Base-by-base conservation (phyloP, 64 coral and sea anemone species). In the Anthopleura sola region DNA sequence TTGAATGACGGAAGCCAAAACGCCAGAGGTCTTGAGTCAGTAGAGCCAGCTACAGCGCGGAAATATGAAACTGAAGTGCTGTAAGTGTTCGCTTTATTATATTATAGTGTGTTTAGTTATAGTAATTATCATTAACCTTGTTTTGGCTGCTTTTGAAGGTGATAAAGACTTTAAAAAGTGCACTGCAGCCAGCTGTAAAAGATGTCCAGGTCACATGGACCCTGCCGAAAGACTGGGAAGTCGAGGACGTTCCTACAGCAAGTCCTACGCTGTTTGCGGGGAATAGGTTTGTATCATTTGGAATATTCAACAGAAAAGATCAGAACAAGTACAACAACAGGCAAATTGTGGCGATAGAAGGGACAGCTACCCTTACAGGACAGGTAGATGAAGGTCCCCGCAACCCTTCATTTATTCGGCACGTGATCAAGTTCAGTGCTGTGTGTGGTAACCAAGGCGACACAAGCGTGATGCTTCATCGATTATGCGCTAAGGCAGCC, bases 101-200 rank as follows among this genome's bases (percentile, higher is more conserved):
- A n/a, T n/a, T n/a, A n/a, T n/a, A n/a, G 4, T 44, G 40, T 2
- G 40, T 44, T 44, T 44, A 44, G 0, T 44, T 3, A 44, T 44
- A 44, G 7, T 3, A 44, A 44, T 44, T 7, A 44, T 44, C 7
- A 44, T 44, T 44, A 44, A 17, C 14, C 16, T 13, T 53, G 17
- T 75, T 20, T 33, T 29, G 71, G 71, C 13, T 53, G 50, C 11
- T 71, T 34, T 71, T 46, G 15, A 47, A 89, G 92, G 92, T 93
- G 23, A 89, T 93, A 37, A 93, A 86, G 64, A 86, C 92, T 33
- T 66, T 93, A 60, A 88, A 89, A 56, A 51, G 38, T 15, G 83
- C 92, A 17, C 49, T 93, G 6, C 92, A 93, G 60, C 87, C 92
- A 49, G 83, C 51, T 17, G 77, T 89, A 24, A 47, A 85, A 32